Base-by-base conservation (phyloP, 2,113 vertebrate species). In the Megalops atlanticus region DNA sequence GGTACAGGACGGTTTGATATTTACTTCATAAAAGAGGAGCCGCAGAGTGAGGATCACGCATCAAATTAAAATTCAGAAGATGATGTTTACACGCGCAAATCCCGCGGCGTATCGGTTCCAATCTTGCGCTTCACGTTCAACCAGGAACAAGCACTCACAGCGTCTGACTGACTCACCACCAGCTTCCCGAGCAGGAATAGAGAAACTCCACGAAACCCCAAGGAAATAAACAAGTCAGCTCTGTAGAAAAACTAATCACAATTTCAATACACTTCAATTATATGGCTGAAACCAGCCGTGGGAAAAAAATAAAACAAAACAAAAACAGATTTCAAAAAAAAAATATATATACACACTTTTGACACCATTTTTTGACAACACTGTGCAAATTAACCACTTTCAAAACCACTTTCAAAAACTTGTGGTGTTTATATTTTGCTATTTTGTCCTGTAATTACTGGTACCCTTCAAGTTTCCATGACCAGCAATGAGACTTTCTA, bases 21-120 rank as follows among this genome's bases (percentile, higher is more conserved):
- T 35, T 39, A 12, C n/a, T 74, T 84, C 40, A 80, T 79, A 69
- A 88, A 82, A 86, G 70, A 79, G n/a, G n/a, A n/a, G n/a, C n/a
- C n/a, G n/a, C n/a, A n/a, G n/a, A 84, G 40, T 39, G 74, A 43
- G 43, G 31, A n/a, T 64, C 74, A 79, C 75, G 73, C 77, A 77
- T 81, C 72, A 86, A 85, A 87, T 89, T 82, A 89, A 70, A 84
- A 88, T 89, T 89, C 87, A 87, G 81, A 74, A 79, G 86, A 78
- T 80, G 77, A 70, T 68, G 78, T 80, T 85, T 85, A 79, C 82
- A 80, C 80, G 76, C 82, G 86, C 76, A 87, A 80, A 85, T 82
- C 86, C n/a, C 52, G 80, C 85, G 86, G 84, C 75, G 8, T 86
- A 88, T 87, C 81, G 86, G 83, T 86, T 87, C 84, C 81, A 87